These are phyloP conservation scores for Dunckerocampus dactyliophorus DNA, from an alignment of 2,113 vertebrate genomes.

Conservation along the genomic window DNA sequence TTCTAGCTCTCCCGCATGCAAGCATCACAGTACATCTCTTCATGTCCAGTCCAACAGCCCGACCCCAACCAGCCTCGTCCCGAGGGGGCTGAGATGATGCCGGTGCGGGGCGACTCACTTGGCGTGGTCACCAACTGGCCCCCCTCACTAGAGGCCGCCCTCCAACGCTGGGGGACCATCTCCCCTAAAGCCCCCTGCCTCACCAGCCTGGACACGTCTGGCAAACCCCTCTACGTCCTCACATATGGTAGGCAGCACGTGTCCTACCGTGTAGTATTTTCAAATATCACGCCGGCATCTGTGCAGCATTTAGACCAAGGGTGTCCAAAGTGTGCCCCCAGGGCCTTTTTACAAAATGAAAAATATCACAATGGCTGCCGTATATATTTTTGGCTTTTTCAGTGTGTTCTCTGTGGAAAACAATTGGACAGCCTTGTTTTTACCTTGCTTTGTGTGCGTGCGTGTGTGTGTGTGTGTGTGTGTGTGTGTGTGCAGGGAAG, in stretches of 20 bases:
- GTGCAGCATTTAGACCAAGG: no score
- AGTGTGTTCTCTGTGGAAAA: neutral
- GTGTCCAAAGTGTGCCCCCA: no score
- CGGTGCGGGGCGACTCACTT: conserved; percentile 89
- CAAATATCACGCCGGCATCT: no score
- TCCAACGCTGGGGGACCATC: conserved; percentile 98
- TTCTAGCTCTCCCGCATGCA: no score
- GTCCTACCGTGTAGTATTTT: no score
- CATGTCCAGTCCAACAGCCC: conserved; percentile 88
- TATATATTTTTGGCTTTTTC: neutral
- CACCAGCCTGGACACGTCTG: conserved; percentile 98
- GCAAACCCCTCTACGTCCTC: conserved; percentile 95
- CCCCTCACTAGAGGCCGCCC: conserved; percentile 90
- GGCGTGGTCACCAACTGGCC: conserved; percentile 99
- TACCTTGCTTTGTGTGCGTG: neutral
- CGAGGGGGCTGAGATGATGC: conserved; percentile 95
- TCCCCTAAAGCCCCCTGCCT: conserved; percentile 96
- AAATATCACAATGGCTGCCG: no score
- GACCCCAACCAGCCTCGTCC: conserved; percentile 97
- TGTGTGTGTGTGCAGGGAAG: conserved; percentile 77
- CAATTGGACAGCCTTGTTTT: neutral
- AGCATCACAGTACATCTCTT: neutral
- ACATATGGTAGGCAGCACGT: conserved; percentile 84
- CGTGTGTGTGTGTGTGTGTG: conserved; percentile 11
- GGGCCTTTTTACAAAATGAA: no score